Conservation (phyloP, 2,888 invertebrate species). For the Xiphydria camelus region DNA sequence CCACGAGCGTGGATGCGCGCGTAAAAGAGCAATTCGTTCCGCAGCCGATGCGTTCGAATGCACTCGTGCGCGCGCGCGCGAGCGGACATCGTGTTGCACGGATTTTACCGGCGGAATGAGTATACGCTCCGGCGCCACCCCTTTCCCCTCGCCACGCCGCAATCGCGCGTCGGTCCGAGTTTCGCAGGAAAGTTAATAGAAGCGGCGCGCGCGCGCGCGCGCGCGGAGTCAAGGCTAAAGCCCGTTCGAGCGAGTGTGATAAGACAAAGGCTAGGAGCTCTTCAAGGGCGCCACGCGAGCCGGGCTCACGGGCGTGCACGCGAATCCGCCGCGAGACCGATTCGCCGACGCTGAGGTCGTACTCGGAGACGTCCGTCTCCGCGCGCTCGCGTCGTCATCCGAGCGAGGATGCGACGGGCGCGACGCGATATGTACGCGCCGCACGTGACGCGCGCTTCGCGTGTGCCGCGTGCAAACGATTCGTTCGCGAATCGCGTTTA, state of each 20-base stretch:
- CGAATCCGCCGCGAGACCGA: not conserved
- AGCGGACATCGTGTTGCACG: not conserved
- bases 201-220: slow-evolving; percentile 23
- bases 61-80: not conserved
- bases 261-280: slow-evolving; percentile 53
- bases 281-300: slow-evolving; percentile 44
- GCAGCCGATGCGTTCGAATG: too few relatives aligned
- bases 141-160: too few relatives aligned
- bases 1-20: slow-evolving; percentile 5
- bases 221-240: slow-evolving; percentile 52
- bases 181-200: slow-evolving; percentile 48
- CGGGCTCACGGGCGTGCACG: not conserved
- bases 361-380: too few relatives aligned
- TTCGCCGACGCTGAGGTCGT: too few relatives aligned
- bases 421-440: too few relatives aligned
- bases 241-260: slow-evolving; percentile 43
- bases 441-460: too few relatives aligned
- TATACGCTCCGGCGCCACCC: too few relatives aligned
- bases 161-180: slow-evolving; percentile 32
- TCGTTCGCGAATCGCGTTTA: too few relatives aligned
- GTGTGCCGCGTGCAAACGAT: too few relatives aligned
- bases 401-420: too few relatives aligned
- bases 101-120: too few relatives aligned
- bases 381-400: too few relatives aligned
- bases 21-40: slow-evolving; percentile 3